phyloP scores from a whole-genome alignment of 2,113 vertebrate genomes.

The Nyctibius bracteatus region DNA sequence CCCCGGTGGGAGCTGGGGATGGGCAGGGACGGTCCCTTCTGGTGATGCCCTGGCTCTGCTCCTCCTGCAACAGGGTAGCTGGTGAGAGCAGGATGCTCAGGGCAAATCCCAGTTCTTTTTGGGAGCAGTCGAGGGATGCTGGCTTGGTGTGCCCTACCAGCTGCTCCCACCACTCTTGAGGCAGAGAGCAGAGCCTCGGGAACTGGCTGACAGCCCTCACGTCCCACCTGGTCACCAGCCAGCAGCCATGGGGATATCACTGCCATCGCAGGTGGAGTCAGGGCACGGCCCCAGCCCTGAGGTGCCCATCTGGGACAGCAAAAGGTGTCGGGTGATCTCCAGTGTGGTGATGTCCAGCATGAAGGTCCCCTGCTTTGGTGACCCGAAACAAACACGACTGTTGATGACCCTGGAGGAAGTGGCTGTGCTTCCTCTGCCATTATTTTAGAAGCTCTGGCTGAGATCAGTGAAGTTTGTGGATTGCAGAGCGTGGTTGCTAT shows the following conservation, averaged over 20 bases:
- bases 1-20: fast-evolving
- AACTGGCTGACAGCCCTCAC: neutral
- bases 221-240: neutral
- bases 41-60: neutral
- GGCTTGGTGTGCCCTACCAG: neutral
- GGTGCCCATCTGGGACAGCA: neutral
- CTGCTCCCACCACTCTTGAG: neutral
- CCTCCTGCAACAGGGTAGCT: neutral
- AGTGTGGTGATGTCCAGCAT: neutral
- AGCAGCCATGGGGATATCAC: fast-evolving
- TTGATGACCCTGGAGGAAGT: neutral
- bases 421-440: neutral
- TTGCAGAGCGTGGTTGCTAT: slow-evolving; percentile 31
- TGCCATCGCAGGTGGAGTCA: neutral
- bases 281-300: fast-evolving
- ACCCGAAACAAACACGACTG: neutral
- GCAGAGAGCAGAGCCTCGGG: neutral
- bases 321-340: neutral
- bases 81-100: neutral
- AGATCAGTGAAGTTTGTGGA: neutral
- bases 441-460: neutral
- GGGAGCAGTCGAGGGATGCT: neutral
- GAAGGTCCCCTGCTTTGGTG: neutral
- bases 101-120: neutral
- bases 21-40: fast-evolving